Conservation (phyloP, 2,888 invertebrate species). For the Eupithecia subumbrata region DNA sequence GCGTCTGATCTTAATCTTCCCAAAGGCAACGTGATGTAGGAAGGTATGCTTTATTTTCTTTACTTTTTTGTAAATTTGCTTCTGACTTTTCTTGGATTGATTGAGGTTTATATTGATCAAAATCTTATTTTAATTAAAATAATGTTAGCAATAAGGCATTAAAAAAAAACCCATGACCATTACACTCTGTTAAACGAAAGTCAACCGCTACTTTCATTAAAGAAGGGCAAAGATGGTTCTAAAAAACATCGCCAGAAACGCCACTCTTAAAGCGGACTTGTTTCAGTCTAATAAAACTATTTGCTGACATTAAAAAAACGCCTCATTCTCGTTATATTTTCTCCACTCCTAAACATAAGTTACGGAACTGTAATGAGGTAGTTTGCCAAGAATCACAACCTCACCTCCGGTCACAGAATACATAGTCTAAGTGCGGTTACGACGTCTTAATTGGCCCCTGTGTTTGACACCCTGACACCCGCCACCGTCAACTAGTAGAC, state of each 20-base stretch:
- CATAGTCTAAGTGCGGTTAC: slow-evolving; percentile 1
- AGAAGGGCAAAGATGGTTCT: neutral
- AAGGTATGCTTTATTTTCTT: slow-evolving; percentile 19
- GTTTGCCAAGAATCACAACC: slow-evolving; percentile 1
- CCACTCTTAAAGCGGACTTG: no score
- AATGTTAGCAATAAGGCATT: no score
- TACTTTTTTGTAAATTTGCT: slow-evolving; percentile 1
- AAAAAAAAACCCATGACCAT: no score
- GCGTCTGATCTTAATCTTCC: slow-evolving; percentile 22
- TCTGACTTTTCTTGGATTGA: neutral
- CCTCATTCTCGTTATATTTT: neutral
- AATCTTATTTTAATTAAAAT: no score
- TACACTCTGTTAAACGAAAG: no score
- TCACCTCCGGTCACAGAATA: neutral
- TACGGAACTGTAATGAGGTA: neutral
- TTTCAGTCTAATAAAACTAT: no score
- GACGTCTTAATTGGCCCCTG: slow-evolving; percentile 58
- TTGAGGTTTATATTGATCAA: neutral
- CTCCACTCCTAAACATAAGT: neutral
- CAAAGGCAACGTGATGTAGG: slow-evolving; percentile 21
- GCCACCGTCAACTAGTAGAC: slow-evolving; percentile 26
- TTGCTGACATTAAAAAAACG: neutral
- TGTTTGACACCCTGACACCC: slow-evolving; percentile 43
- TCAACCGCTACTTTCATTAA: neutral
- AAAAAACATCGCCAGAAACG: neutral